Conservation (phyloP, 2,113 vertebrate species). For the Gnathonemus echidnorhynchus region DNA sequence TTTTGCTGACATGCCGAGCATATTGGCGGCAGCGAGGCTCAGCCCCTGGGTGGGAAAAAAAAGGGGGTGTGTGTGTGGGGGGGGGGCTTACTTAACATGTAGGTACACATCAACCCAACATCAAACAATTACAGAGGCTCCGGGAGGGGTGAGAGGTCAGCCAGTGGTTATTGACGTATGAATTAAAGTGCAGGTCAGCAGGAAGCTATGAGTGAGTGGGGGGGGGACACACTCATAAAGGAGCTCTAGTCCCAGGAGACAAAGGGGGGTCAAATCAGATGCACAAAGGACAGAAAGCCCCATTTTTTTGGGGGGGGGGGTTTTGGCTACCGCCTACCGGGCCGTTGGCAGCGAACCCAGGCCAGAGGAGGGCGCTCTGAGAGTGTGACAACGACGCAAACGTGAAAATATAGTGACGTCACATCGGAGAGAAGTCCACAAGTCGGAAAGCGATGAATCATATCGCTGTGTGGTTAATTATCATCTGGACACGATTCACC, state of each 20-base stretch:
- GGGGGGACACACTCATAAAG: constrained; percentile 49
- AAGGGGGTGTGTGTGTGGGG: no score
- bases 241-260: constrained; percentile 35
- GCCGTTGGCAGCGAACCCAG: not conserved
- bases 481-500: not conserved
- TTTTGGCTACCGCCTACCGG: not conserved
- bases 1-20: not conserved
- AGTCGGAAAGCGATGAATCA: not conserved
- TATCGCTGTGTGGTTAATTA: not conserved
- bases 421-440: not conserved
- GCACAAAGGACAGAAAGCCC: constrained; percentile 16
- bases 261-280: constrained; percentile 54
- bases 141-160: constrained; percentile 57
- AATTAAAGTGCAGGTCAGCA: constrained; percentile 71
- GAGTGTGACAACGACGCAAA: not conserved
- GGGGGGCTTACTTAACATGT: constrained; percentile 48
- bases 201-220: constrained; percentile 60
- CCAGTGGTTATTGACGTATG: constrained; percentile 59
- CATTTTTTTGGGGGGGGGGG: not conserved
- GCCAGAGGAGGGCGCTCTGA: not conserved
- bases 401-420: not conserved
- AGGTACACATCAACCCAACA: constrained; percentile 53
- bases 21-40: not conserved
- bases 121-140: constrained; percentile 61
- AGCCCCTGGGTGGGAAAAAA: not conserved